Percentiles rank a stretch among this genome's conserved stretches.
Evolutionary conservation across 2,888 invertebrate species (phyloP).

Genomic region (Pemphredon lugubris): DNA sequence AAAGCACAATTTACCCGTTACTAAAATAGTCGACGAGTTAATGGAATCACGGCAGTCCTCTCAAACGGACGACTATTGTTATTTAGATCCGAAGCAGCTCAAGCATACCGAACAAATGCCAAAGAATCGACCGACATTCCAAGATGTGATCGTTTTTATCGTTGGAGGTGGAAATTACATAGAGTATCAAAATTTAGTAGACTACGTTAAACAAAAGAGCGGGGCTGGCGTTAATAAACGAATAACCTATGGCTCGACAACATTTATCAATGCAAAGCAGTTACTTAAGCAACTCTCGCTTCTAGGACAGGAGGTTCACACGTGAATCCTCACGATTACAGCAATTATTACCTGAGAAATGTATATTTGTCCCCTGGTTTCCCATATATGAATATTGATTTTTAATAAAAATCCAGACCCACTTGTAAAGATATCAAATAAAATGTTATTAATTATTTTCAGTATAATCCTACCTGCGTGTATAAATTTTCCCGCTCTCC

Average conservation of each 20-base stretch:
- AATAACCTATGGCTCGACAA: constrained; percentile 97
- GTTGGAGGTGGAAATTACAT: constrained; percentile 99
- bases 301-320: constrained; percentile 87
- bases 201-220: constrained; percentile 94
- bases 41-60: constrained; percentile 91
- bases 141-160: constrained; percentile 94
- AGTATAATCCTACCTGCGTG: constrained; percentile 17
- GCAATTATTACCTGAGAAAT: constrained; percentile 6
- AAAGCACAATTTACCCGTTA: constrained; percentile 97
- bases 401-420: constrained; percentile 29
- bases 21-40: constrained; percentile 94
- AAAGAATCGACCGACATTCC: constrained; percentile 87
- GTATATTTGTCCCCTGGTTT: constrained; percentile 38
- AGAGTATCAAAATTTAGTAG: constrained; percentile 98
- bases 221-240: constrained; percentile 87
- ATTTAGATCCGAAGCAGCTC: constrained; percentile 97
- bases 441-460: constrained; percentile 54
- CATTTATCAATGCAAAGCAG: constrained; percentile 95
- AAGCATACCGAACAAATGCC: constrained; percentile 86
- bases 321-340: constrained; percentile 39
- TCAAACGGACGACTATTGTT: constrained; percentile 93
- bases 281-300: constrained; percentile 95
- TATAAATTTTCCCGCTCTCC: constrained; percentile 12
- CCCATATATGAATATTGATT: constrained; percentile 24
- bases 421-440: constrained; percentile 64